Evolutionary conservation across 2,113 vertebrate genomes (phyloP).

Genomic region (Anseranas semipalmata): DNA sequence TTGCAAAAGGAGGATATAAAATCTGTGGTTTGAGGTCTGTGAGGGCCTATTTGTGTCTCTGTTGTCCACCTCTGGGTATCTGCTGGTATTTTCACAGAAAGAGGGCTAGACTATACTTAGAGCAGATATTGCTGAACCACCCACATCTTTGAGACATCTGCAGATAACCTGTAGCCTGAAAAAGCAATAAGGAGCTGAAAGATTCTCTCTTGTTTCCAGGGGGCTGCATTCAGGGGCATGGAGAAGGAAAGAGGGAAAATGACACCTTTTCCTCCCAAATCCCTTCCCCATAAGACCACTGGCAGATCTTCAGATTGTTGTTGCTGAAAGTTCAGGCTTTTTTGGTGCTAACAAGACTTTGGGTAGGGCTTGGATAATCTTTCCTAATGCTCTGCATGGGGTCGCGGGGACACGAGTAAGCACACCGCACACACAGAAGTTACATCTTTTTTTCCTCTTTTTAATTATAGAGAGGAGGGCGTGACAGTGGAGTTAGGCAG

Average conservation of each 20-base stretch:
- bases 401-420: not conserved
- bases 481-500: not conserved
- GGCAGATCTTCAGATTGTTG: not conserved
- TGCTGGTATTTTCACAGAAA: not conserved
- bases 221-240: not conserved
- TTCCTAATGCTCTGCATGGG: not conserved
- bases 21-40: not conserved
- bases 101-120: not conserved
- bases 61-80: not conserved
- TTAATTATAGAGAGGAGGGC: not conserved
- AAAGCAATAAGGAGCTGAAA: not conserved
- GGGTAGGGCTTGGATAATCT: not conserved
- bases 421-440: not conserved
- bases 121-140: not conserved
- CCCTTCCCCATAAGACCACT: not conserved
- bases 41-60: not conserved
- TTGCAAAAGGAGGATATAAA: not conserved
- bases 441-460: not conserved
- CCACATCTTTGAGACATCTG: not conserved
- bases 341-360: not conserved
- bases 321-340: not conserved
- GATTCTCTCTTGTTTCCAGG: not conserved
- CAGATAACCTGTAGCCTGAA: not conserved
- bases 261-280: not conserved
- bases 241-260: not conserved